phyloP scores from a whole-genome alignment of 2,113 vertebrate genomes.

The Orientallactaga bullata region DNA sequence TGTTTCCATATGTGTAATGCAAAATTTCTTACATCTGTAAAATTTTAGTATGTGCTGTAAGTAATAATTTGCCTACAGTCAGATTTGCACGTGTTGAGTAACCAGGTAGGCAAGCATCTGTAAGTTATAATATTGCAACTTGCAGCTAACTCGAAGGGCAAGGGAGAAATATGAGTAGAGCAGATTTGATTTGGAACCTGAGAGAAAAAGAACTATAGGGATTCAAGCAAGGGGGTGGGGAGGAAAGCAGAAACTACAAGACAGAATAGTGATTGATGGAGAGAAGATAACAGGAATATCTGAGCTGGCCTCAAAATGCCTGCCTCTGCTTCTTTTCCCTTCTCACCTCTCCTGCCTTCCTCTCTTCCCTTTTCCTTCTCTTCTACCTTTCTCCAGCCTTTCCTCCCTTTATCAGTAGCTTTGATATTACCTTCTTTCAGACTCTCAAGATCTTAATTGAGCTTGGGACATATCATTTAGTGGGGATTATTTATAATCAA shows the following conservation, averaged over 20 bases:
- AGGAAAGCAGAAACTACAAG: constrained; percentile 11
- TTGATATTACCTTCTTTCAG: neutral
- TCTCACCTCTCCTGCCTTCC: too few relatives aligned
- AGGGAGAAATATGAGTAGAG: neutral
- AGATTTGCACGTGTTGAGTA: constrained; percentile 11
- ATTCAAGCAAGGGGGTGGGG: neutral
- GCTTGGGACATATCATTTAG: neutral
- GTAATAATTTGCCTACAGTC: constrained; percentile 42
- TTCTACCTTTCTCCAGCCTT: neutral
- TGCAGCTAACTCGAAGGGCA: constrained; percentile 7
- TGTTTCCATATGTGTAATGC: constrained; percentile 26
- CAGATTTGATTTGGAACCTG: neutral
- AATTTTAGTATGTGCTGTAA: neutral
- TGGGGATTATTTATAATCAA: neutral
- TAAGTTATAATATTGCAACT: neutral
- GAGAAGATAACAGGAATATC: neutral
- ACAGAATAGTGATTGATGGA: neutral
- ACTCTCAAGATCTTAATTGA: neutral
- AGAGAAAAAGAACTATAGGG: neutral
- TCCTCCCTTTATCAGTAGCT: neutral
- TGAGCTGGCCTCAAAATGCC: neutral
- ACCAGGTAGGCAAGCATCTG: neutral
- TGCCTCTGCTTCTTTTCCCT: neutral
- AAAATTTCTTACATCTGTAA: neutral
- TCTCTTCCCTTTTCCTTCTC: neutral